Conservation (phyloP, 2,888 invertebrate species). For the Dromius quadrimaculatus region DNA sequence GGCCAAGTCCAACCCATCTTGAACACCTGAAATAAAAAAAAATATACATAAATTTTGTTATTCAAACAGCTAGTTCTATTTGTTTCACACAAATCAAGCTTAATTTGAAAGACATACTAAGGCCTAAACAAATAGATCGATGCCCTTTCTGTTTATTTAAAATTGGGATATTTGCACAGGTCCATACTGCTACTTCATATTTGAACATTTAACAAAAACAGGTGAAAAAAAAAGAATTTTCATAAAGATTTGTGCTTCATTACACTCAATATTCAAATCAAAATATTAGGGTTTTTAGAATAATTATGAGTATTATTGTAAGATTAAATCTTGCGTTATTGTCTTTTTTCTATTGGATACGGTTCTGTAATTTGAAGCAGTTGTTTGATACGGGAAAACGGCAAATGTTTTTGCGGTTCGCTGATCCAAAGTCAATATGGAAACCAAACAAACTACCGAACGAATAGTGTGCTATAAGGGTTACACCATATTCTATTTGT, state of each 20-base stretch:
- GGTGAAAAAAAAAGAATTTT: too few relatives aligned
- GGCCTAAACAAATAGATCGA: not conserved
- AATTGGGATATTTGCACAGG: too few relatives aligned
- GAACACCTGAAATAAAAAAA: conserved; percentile 16
- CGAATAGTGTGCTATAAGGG: not conserved
- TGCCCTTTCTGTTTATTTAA: not conserved
- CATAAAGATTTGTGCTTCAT: too few relatives aligned
- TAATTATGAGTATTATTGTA: too few relatives aligned
- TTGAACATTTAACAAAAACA: too few relatives aligned
- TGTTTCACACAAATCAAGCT: not conserved
- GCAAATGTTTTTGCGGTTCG: conserved; percentile 43
- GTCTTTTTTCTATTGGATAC: too few relatives aligned
- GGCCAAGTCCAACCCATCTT: conserved; percentile 54
- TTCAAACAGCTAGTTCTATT: not conserved
- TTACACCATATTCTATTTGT: not conserved
- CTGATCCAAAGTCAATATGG: conserved; percentile 39
- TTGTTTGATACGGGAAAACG: conserved; percentile 5
- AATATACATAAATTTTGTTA: not conserved
- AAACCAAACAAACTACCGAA: conserved; percentile 9
- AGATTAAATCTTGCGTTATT: too few relatives aligned
- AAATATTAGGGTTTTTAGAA: too few relatives aligned
- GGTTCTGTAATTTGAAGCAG: too few relatives aligned
- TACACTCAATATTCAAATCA: too few relatives aligned
- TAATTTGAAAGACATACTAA: not conserved
- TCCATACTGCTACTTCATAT: too few relatives aligned